Evolutionary conservation across 2,797 vertebrate species (phyloP).

Genomic region (Mormyrops boulengeri): DNA sequence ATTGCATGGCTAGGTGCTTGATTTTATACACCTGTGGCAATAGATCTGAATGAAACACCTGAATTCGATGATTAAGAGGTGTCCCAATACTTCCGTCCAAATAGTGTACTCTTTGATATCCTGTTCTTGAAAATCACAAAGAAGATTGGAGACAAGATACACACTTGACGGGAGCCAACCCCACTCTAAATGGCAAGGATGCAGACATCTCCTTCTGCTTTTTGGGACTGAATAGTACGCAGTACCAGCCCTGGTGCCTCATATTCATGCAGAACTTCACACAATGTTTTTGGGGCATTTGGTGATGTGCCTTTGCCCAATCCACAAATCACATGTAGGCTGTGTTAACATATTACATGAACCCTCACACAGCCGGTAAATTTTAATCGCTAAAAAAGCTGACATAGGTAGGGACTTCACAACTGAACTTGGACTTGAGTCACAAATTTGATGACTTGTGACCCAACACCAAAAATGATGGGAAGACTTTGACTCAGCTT

Average conservation of each 20-base stretch:
- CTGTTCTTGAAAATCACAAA: background rate
- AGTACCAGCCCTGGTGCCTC: background rate
- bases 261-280: background rate
- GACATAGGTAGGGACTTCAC: too few relatives aligned
- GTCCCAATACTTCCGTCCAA: background rate
- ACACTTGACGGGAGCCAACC: background rate
- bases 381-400: background rate
- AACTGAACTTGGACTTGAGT: background rate
- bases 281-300: background rate
- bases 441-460: background rate
- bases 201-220: background rate
- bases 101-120: background rate
- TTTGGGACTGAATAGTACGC: background rate
- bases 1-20: background rate
- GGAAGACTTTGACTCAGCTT: background rate
- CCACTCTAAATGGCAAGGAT: background rate
- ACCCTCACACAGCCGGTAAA: background rate
- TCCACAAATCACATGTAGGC: background rate
- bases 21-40: background rate
- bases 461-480: background rate
- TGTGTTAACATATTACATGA: background rate
- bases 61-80: background rate
- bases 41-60: background rate
- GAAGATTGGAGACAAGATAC: background rate
- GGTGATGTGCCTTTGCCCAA: background rate